These are phyloP conservation scores for Caenorhabditis sulstoni DNA, from an alignment of 2,888 invertebrate species.

Conservation along the genomic window DNA sequence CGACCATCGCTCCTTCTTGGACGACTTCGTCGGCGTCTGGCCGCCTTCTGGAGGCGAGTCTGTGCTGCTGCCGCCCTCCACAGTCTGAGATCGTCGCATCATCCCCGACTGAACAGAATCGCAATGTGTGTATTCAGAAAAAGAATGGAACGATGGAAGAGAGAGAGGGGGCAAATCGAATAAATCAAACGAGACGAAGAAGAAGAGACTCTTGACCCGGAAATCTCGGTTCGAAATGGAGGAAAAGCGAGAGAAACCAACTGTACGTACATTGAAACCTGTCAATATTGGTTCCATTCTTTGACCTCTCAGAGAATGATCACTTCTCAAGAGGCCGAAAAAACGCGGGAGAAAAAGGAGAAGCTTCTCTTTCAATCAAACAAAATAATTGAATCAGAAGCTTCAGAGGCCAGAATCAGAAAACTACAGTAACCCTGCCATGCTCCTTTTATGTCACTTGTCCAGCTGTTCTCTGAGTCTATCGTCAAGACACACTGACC, in stretches of 20 bases:
- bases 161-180: constrained; percentile 16
- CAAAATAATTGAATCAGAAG: too few species aligned
- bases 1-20: constrained; percentile 73
- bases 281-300: constrained; percentile 28
- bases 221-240: neutral
- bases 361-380: too few species aligned
- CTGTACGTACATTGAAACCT: constrained; percentile 24
- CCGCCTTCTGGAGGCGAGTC: constrained; percentile 37
- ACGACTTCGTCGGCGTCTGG: constrained; percentile 55
- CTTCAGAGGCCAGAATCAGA: too few species aligned
- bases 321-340: neutral
- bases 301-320: constrained; percentile 36
- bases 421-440: too few species aligned
- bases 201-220: constrained; percentile 1
- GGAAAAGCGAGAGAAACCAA: neutral
- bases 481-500: too few species aligned
- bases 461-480: too few species aligned
- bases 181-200: neutral
- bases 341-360: neutral
- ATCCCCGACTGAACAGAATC: neutral
- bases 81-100: constrained; percentile 69
- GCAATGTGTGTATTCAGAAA: neutral
- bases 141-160: constrained; percentile 12
- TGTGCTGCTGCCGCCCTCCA: constrained; percentile 55
- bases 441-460: too few species aligned